Evolutionary conservation across 2,113 vertebrate genomes (phyloP).

Genomic region (Corvus hawaiiensis): DNA sequence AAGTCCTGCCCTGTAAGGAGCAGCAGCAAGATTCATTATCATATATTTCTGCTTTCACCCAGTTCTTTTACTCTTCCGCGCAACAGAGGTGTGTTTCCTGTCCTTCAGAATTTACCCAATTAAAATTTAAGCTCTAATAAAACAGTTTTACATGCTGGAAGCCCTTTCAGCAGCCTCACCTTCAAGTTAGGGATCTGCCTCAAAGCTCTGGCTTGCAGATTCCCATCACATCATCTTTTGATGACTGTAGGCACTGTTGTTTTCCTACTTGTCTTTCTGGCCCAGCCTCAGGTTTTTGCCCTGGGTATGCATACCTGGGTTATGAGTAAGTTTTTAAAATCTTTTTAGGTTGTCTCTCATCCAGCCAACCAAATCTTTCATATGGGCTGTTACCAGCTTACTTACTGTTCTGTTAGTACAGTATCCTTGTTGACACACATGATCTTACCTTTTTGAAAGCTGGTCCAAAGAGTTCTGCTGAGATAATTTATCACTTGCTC

Average conservation of each 20-base stretch:
- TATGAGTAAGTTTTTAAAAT: background rate
- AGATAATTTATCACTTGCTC: background rate
- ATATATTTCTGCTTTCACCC: background rate
- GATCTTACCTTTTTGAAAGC: background rate
- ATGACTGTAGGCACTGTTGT: background rate
- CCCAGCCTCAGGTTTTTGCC: background rate
- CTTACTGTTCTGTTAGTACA: background rate
- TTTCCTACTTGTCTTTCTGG: background rate
- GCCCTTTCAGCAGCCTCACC: background rate
- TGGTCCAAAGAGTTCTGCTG: background rate
- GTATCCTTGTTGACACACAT: background rate
- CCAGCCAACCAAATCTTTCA: background rate
- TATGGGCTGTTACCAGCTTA: background rate
- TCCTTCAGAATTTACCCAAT: background rate
- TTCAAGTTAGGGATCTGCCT: background rate
- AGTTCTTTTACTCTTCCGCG: background rate
- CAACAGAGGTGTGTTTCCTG: background rate
- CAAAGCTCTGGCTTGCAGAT: background rate
- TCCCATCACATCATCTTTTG: background rate
- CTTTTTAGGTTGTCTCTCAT: background rate
- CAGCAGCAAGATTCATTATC: background rate
- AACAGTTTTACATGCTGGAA: background rate
- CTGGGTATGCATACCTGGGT: background rate
- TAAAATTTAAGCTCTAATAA: background rate
- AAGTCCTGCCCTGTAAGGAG: background rate